Conservation (phyloP, 2,113 vertebrate genomes). For the Circaetus cinerascens region DNA sequence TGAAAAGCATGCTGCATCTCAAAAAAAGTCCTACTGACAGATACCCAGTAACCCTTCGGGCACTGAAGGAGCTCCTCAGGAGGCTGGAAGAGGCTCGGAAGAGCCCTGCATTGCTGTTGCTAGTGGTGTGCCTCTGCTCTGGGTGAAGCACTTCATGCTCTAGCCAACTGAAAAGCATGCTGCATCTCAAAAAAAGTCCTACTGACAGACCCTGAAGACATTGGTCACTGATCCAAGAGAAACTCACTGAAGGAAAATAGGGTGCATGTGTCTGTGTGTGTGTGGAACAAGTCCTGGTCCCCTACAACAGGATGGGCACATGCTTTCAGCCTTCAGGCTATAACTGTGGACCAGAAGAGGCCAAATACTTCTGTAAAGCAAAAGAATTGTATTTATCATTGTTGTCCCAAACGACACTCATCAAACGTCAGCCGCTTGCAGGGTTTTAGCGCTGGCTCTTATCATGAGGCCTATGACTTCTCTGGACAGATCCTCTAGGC, state of each 20-base stretch:
- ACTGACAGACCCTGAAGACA: background rate
- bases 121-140: background rate
- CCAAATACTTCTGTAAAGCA: background rate
- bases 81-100: background rate
- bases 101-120: background rate
- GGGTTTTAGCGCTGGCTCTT: background rate
- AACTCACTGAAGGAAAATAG: background rate
- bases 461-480: background rate
- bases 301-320: background rate
- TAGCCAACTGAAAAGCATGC: background rate
- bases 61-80: background rate
- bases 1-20: no score
- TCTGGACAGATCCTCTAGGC: background rate
- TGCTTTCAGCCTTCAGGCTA: background rate
- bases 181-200: background rate
- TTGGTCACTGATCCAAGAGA: background rate
- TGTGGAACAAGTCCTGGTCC: background rate
- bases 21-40: no score
- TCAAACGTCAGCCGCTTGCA: background rate
- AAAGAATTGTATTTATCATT: background rate
- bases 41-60: background rate
- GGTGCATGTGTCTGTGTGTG: background rate
- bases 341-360: background rate
- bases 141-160: background rate
- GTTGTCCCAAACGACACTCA: background rate